Conservation (phyloP, 2,888 invertebrate genomes). For the Boloria selene region DNA sequence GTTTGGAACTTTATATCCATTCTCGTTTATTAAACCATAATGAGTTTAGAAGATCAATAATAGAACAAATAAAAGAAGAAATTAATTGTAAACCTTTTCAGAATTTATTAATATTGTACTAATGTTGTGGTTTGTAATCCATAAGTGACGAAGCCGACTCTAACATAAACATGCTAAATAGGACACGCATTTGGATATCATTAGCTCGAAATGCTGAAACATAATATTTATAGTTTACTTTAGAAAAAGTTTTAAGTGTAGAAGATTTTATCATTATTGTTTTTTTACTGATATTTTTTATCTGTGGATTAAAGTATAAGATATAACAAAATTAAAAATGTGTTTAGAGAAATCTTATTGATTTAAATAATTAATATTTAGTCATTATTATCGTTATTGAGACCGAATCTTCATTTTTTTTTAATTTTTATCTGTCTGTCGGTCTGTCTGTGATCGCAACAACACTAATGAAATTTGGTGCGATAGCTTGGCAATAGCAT, state of each 20-base stretch:
- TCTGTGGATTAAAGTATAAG: too few relatives aligned
- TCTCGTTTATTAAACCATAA: slow-evolving; percentile 7
- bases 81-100: not conserved
- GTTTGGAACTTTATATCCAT: not conserved
- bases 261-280: not conserved
- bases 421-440: too few relatives aligned
- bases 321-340: too few relatives aligned
- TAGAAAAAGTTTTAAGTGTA: not conserved
- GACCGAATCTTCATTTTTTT: too few relatives aligned
- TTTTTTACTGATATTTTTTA: too few relatives aligned
- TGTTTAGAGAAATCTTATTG: too few relatives aligned
- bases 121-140: not conserved
- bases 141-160: not conserved
- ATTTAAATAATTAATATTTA: too few relatives aligned
- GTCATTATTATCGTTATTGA: too few relatives aligned
- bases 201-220: slow-evolving; percentile 22
- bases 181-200: slow-evolving; percentile 17
- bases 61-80: not conserved
- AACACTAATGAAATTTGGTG: too few relatives aligned
- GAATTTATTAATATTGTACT: slow-evolving; percentile 9
- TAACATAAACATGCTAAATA: slow-evolving; percentile 23
- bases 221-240: slow-evolving; percentile 10
- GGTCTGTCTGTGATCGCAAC: too few relatives aligned
- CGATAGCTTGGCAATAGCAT: too few relatives aligned
- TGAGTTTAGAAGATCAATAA: not conserved